Evolutionary conservation across 2,797 vertebrate genomes (phyloP).

Genomic region (Coluber constrictor): DNA sequence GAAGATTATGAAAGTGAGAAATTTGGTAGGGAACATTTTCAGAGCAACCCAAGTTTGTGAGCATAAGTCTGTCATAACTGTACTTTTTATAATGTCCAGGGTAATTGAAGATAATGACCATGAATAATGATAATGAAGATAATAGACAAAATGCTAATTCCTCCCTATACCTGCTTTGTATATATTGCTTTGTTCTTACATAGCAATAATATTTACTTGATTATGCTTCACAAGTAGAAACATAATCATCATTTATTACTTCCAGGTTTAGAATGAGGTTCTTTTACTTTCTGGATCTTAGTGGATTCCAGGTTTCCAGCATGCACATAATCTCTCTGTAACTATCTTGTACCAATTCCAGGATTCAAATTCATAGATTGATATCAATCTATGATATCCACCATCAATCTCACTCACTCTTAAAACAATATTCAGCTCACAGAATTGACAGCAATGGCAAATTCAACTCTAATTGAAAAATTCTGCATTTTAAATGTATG

Average conservation of each 20-base stretch:
- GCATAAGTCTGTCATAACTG: background rate
- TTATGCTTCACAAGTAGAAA: background rate
- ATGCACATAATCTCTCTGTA: background rate
- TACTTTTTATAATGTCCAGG: background rate
- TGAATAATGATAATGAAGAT: too few relatives aligned
- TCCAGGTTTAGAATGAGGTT: background rate
- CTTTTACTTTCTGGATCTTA: background rate
- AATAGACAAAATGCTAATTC: background rate
- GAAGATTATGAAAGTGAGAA: background rate
- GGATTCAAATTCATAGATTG: background rate
- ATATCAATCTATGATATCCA: too few relatives aligned
- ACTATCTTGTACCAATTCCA: background rate
- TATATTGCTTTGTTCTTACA: background rate
- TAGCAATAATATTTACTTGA: background rate
- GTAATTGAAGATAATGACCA: background rate
- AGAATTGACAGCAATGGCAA: background rate
- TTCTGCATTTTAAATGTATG: background rate
- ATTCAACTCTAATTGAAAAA: background rate
- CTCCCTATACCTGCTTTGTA: too few relatives aligned
- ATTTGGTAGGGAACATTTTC: background rate
- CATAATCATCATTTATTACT: background rate
- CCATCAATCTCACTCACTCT: background rate
- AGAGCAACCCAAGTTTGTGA: background rate
- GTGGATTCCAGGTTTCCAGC: background rate
- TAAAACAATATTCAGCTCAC: background rate